Evolutionary conservation across 1,140 invertebrate genomes (phyloP).

Genomic region (Drosophila lowei): DNA sequence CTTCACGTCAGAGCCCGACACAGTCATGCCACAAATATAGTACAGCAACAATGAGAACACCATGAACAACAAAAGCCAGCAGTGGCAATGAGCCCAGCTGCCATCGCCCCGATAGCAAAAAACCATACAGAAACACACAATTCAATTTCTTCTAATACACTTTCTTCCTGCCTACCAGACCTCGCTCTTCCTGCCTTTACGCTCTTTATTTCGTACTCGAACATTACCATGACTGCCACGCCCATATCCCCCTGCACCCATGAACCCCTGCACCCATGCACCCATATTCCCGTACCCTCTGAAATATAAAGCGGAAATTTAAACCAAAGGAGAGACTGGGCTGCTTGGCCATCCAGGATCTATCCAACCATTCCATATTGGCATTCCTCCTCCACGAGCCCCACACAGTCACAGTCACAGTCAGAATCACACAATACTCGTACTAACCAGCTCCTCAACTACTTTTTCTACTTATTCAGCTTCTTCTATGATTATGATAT

Average conservation of each 20-base stretch:
- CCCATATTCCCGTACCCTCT: slow-evolving; percentile 7
- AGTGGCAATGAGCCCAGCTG: slow-evolving; percentile 67
- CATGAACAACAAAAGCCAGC: slow-evolving; percentile 40
- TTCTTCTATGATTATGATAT: slow-evolving; percentile 44
- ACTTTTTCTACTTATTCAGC: slow-evolving; percentile 53
- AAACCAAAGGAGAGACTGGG: slow-evolving; percentile 14
- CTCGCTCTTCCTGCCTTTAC: slow-evolving; percentile 44
- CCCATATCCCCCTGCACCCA: slow-evolving; percentile 18
- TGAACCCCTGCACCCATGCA: slow-evolving; percentile 19
- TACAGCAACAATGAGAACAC: slow-evolving; percentile 35
- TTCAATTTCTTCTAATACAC: slow-evolving; percentile 79
- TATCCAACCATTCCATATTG: background rate
- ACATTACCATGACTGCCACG: slow-evolving; percentile 59
- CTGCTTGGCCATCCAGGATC: background rate
- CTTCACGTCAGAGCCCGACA: slow-evolving; percentile 44
- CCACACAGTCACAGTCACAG: slow-evolving; percentile 2
- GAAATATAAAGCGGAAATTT: slow-evolving; percentile 35
- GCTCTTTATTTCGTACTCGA: slow-evolving; percentile 43
- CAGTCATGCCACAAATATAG: slow-evolving; percentile 10
- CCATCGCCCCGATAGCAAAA: slow-evolving; percentile 52
- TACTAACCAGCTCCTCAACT: slow-evolving; percentile 10
- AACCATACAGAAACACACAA: slow-evolving; percentile 58
- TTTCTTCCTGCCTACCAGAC: slow-evolving; percentile 56
- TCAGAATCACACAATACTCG: slow-evolving; percentile 4
- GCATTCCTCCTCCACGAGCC: background rate